These are phyloP conservation scores for Furcula furcula DNA, from an alignment of 2,888 invertebrate species.

Conservation along the genomic window DNA sequence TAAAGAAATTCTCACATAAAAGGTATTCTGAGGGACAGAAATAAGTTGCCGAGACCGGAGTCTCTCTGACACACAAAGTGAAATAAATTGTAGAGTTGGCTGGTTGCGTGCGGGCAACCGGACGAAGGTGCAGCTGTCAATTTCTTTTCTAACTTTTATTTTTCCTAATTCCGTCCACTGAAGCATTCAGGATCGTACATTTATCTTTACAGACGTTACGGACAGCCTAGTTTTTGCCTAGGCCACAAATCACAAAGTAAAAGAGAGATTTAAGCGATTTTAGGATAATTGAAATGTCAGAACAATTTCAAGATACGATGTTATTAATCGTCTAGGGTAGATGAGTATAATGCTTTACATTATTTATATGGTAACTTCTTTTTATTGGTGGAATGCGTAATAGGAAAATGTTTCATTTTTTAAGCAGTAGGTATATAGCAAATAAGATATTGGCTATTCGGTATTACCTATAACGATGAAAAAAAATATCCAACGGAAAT, in stretches of 20 bases:
- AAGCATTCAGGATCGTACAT: conserved; percentile 23
- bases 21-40: conserved; percentile 6
- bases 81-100: conserved; percentile 56
- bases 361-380: too few species aligned
- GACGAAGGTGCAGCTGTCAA: conserved; percentile 41
- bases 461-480: too few species aligned
- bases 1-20: neutral
- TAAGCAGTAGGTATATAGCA: too few species aligned
- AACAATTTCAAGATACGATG: neutral
- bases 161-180: conserved; percentile 28
- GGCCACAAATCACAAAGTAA: conserved; percentile 17
- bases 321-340: too few species aligned
- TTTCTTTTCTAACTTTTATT: conserved; percentile 38
- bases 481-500: too few species aligned
- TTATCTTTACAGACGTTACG: conserved; percentile 15
- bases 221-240: conserved; percentile 16
- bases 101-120: conserved; percentile 42
- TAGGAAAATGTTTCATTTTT: too few species aligned
- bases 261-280: neutral
- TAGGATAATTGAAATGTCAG: neutral
- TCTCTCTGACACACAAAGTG: conserved; percentile 51
- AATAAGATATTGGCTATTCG: too few species aligned
- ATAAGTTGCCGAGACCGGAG: conserved; percentile 12
- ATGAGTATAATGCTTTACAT: too few species aligned
- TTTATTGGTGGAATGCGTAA: too few species aligned